Conservation (phyloP, 2,888 invertebrate genomes). For the Hydroisotoma schaefferi region DNA sequence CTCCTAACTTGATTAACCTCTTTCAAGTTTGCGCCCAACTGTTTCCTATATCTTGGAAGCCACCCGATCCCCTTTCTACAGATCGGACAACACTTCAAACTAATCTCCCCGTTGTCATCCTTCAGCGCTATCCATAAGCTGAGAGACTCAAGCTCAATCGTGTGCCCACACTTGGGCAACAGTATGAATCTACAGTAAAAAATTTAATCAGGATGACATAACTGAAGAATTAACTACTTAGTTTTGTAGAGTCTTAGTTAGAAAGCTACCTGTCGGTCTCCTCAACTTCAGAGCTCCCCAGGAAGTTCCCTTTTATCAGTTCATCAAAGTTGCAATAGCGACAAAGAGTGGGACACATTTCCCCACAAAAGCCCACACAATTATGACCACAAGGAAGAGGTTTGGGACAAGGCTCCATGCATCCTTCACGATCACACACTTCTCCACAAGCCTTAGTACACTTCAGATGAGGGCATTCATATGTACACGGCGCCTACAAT, state of each 20-base stretch:
- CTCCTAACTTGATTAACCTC: slow-evolving; percentile 16
- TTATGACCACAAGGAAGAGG: slow-evolving; percentile 50
- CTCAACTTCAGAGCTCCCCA: background rate
- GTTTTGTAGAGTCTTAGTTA: background rate
- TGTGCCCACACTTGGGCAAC: slow-evolving; percentile 50
- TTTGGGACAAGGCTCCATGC: slow-evolving; percentile 50
- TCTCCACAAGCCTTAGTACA: slow-evolving; percentile 45
- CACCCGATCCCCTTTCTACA: slow-evolving; percentile 51
- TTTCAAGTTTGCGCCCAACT: slow-evolving; percentile 35
- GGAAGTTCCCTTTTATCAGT: slow-evolving; percentile 33
- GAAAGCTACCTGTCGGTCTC: background rate
- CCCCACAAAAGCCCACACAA: slow-evolving; percentile 64
- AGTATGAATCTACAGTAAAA: slow-evolving; percentile 50
- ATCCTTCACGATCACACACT: slow-evolving; percentile 51
- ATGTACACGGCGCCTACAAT: slow-evolving; percentile 32
- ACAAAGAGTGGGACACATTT: slow-evolving; percentile 64
- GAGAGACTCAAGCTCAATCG: slow-evolving; percentile 51
- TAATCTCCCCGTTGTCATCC: slow-evolving; percentile 17
- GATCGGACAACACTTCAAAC: slow-evolving; percentile 51
- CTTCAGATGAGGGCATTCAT: slow-evolving; percentile 30
- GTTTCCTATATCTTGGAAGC: slow-evolving; percentile 51
- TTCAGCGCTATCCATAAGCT: slow-evolving; percentile 49
- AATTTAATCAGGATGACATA: slow-evolving; percentile 38
- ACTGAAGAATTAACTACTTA: background rate
- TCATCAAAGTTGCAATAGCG: slow-evolving; percentile 55